Evolutionary conservation across 2,888 invertebrate genomes (phyloP).

Genomic region (Silvanus unidentatus): DNA sequence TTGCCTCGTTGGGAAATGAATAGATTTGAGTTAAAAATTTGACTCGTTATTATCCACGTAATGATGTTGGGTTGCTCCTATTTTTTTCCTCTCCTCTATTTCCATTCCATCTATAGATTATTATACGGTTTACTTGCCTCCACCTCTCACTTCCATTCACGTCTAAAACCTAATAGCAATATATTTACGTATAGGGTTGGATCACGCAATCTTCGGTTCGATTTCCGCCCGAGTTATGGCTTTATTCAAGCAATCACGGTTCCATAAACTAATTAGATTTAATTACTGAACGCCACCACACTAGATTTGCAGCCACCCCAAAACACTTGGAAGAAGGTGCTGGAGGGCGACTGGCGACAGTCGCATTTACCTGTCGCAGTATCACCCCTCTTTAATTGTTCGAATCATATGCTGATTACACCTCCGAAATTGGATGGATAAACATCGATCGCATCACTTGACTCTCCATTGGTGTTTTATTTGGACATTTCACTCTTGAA

Average conservation of each 20-base stretch:
- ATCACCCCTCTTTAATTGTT: slow-evolving; percentile 4
- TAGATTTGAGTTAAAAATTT: slow-evolving; percentile 6
- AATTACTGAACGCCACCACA: slow-evolving; percentile 17
- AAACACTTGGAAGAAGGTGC: not conserved
- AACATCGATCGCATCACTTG: not conserved
- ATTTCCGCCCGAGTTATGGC: slow-evolving; percentile 37
- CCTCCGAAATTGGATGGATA: slow-evolving; percentile 2
- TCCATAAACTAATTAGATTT: slow-evolving; percentile 38
- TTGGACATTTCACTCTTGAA: not conserved
- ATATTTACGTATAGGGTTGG: slow-evolving; percentile 9
- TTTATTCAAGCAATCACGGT: slow-evolving; percentile 39
- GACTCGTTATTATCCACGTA: slow-evolving; percentile 13
- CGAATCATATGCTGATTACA: slow-evolving; percentile 6
- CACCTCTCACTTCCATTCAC: slow-evolving; percentile 7
- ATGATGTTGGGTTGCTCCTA: slow-evolving; percentile 15
- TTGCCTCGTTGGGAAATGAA: slow-evolving; percentile 4
- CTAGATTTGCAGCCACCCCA: too few relatives aligned
- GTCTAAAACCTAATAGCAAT: slow-evolving; percentile 2
- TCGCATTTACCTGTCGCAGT: slow-evolving; percentile 2
- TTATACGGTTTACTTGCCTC: too few relatives aligned
- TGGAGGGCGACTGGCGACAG: not conserved
- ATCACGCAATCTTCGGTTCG: slow-evolving; percentile 36
- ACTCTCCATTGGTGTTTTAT: not conserved
- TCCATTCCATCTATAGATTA: slow-evolving; percentile 6
- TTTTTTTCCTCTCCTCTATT: slow-evolving; percentile 13